A percentile compares a stretch with the other conserved stretches of the same genome.
Conservation (phyloP, 2,888 invertebrate genomes). For the Cantharis rufa region DNA sequence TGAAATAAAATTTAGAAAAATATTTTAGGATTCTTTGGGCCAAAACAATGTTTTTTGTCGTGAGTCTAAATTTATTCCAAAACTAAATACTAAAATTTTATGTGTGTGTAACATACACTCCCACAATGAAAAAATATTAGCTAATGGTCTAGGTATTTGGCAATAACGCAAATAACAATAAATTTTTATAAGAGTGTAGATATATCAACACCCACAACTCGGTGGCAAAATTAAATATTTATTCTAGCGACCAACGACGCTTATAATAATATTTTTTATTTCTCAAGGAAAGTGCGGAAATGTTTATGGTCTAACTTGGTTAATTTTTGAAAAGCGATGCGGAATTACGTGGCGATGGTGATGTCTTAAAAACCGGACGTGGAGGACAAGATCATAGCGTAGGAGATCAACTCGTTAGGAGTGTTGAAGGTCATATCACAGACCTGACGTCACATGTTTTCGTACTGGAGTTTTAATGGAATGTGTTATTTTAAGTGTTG, state of each 20-base stretch:
- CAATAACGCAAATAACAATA: conserved; percentile 28
- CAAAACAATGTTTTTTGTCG: background rate
- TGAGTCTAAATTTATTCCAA: background rate
- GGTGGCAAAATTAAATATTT: conserved; percentile 12
- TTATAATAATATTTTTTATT: background rate
- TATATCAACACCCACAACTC: conserved; percentile 24
- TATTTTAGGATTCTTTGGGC: background rate
- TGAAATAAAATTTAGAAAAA: background rate
- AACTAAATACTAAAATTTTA: background rate
- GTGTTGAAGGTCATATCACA: conserved; percentile 25
- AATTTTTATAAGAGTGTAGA: conserved; percentile 13
- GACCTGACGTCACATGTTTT: conserved; percentile 31
- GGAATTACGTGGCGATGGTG: background rate
- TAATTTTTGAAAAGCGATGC: background rate
- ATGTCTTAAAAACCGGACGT: conserved; percentile 2
- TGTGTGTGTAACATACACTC: background rate
- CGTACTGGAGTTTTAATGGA: conserved; percentile 27
- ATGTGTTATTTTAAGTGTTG: conserved; percentile 30
- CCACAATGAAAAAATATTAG: conserved; percentile 1
- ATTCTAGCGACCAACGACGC: background rate
- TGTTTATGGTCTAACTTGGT: background rate
- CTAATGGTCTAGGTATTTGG: conserved; percentile 28
- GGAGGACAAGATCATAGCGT: conserved; percentile 16
- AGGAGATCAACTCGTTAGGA: conserved; percentile 22
- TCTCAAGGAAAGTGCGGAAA: background rate